Percentiles rank a stretch among this genome's conserved stretches.
Evolutionary conservation across 2,113 vertebrate species (phyloP).

Genomic region (Labeo catla): DNA sequence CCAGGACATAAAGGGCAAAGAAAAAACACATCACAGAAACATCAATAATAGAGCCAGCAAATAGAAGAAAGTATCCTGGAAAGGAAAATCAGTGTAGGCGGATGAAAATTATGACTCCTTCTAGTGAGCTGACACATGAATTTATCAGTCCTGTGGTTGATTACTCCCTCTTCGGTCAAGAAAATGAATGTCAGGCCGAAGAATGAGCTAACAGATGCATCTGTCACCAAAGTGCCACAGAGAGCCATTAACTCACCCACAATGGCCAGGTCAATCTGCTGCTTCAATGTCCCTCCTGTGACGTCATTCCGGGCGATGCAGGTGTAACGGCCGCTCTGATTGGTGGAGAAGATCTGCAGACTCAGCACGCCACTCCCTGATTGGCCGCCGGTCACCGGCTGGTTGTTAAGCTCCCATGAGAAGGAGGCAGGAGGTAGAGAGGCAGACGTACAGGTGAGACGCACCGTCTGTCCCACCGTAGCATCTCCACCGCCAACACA

Average conservation of each 20-base stretch:
- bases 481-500: slow-evolving; percentile 73
- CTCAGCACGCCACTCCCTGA: slow-evolving; percentile 66
- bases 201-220: slow-evolving; percentile 54
- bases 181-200: slow-evolving; percentile 64
- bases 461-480: slow-evolving; percentile 65
- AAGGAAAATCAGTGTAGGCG: slow-evolving; percentile 42
- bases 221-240: slow-evolving; percentile 40
- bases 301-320: slow-evolving; percentile 72
- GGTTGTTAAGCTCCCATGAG: slow-evolving; percentile 70
- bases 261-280: slow-evolving; percentile 63
- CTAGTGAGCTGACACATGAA: slow-evolving; percentile 59
- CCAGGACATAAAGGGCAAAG: slow-evolving; percentile 50
- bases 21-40: slow-evolving; percentile 61
- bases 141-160: slow-evolving; percentile 62
- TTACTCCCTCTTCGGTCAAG: slow-evolving; percentile 56
- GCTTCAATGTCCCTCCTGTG: slow-evolving; percentile 60
- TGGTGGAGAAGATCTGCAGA: slow-evolving; percentile 69
- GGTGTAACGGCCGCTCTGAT: slow-evolving; percentile 67
- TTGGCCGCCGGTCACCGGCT: slow-evolving; percentile 58
- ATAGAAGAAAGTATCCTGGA: background rate
- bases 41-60: slow-evolving; percentile 1
- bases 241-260: slow-evolving; percentile 61
- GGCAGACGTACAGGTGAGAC: slow-evolving; percentile 68
- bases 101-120: slow-evolving; percentile 60
- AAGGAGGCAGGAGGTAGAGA: slow-evolving; percentile 74